These are phyloP conservation scores for Suncus etruscus DNA, from an alignment of 2,113 vertebrate species.

Conservation along the genomic window DNA sequence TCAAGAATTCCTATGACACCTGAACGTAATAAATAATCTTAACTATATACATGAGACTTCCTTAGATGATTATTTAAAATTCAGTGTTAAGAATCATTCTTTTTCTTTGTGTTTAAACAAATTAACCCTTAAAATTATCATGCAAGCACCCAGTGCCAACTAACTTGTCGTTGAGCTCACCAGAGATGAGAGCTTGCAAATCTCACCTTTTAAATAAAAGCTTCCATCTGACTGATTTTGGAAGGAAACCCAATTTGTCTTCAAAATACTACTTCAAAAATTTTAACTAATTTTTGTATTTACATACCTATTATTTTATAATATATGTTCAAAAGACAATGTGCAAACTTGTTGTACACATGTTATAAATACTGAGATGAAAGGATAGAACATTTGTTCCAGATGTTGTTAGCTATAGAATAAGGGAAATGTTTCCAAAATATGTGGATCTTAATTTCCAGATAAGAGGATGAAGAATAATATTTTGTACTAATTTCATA, in stretches of 20 bases:
- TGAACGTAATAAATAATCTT: not conserved
- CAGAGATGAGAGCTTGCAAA: not conserved
- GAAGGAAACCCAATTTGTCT: constrained; percentile 4
- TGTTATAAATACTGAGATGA: not conserved
- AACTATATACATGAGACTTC: not conserved
- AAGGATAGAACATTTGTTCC: not conserved
- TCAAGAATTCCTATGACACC: constrained; percentile 7
- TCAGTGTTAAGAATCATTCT: not conserved
- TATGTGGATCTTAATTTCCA: constrained; percentile 17
- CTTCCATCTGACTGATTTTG: constrained; percentile 7
- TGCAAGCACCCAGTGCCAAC: not conserved
- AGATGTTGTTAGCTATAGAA: not conserved
- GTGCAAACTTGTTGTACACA: no score
- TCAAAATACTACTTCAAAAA: constrained; percentile 31
- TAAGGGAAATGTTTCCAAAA: not conserved
- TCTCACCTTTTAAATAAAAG: constrained; percentile 21
- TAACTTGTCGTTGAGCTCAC: not conserved
- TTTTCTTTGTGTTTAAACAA: constrained; percentile 12
- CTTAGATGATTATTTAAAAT: constrained; percentile 10
- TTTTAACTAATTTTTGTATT: constrained; percentile 17
- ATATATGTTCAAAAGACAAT: not conserved
- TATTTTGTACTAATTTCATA: not conserved
- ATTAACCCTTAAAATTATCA: not conserved
- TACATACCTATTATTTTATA: not conserved
- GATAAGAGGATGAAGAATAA: constrained; percentile 15